Evolutionary conservation across 2,888 invertebrate genomes (phyloP), one percentile per base, ranked within the genome.

Genomic region (Andrena bicolor): DNA sequence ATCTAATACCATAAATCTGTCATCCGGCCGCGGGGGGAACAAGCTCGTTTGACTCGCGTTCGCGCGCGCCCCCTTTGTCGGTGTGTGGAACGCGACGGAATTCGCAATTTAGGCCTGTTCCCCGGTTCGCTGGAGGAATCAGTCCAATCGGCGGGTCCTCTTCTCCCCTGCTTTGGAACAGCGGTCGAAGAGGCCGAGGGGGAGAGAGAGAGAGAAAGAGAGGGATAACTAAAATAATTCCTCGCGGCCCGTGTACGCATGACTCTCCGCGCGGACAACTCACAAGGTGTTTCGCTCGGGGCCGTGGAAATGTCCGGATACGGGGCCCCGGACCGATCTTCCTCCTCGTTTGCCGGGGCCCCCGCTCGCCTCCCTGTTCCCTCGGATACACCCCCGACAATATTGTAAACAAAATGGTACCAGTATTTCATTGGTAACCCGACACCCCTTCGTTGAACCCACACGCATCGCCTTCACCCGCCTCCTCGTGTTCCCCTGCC

Each of bases 361-460:
- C 63, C 51, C 7, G n/a, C 64, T 32, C 66, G 16, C 75, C 48
- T 60, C 69, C 61, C 60, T 30, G 41, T 58, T 72, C 72, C 65
- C 74, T 28, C 78, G 35, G 80, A 53, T 89, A 90, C 91, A 90
- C 91, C 91, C 90, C 88, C 87, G 90, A 92, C 93, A 91, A 92
- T 93, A 93, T 92, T 94, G 93, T 93, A 92, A 93, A 93, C 93
- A 93, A 94, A 94, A 93, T 93, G 93, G 93, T 93, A 92, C 93
- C 93, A 92, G 91, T 94, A 93, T 92, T 93, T 94, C 93, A 93
- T 92, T 91, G 92, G 93, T 92, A 94, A 94, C 93, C 92, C 89
- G 92, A 94, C 89, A 92, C 93, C 91, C 87, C 82, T 83, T 82
- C 73, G 86, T 80, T 85, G 91, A 91, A 93, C 93, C 92, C 92